These are phyloP conservation scores for Varanus komodoensis DNA, from an alignment of 2,113 vertebrate species.

Conservation along the genomic window DNA sequence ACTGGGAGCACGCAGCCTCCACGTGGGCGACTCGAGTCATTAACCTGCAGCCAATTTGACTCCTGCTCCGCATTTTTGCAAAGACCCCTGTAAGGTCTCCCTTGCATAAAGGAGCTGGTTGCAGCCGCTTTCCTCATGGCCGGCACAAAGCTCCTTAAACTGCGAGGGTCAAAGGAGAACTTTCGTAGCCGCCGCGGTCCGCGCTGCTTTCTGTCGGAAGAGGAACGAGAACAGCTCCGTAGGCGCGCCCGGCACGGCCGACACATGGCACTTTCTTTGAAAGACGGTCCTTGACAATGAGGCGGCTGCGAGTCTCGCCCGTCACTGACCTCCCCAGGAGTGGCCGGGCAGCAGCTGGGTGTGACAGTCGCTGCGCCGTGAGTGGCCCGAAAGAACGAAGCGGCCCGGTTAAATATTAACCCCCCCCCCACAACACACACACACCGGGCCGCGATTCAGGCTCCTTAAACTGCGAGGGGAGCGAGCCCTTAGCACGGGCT, in stretches of 20 bases:
- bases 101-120: not conserved
- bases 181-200: not conserved
- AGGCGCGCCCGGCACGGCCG: too few relatives aligned
- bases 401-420: not conserved
- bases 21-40: not conserved
- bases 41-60: not conserved
- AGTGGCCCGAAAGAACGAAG: not conserved
- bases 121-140: not conserved
- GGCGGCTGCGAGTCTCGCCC: not conserved
- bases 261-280: not conserved
- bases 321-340: not conserved
- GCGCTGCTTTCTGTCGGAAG: not conserved
- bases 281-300: too few relatives aligned
- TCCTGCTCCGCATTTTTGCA: not conserved
- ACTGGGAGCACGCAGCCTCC: not conserved
- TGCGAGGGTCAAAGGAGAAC: not conserved
- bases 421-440: too few relatives aligned
- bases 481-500: not conserved
- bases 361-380: not conserved
- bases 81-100: not conserved
- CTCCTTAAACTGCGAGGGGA: too few relatives aligned
- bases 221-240: too few relatives aligned
- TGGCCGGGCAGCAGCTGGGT: not conserved
- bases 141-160: not conserved
- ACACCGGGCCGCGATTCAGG: too few relatives aligned